Conservation (phyloP, 2,113 vertebrate species). For the Cisticola juncidis region DNA sequence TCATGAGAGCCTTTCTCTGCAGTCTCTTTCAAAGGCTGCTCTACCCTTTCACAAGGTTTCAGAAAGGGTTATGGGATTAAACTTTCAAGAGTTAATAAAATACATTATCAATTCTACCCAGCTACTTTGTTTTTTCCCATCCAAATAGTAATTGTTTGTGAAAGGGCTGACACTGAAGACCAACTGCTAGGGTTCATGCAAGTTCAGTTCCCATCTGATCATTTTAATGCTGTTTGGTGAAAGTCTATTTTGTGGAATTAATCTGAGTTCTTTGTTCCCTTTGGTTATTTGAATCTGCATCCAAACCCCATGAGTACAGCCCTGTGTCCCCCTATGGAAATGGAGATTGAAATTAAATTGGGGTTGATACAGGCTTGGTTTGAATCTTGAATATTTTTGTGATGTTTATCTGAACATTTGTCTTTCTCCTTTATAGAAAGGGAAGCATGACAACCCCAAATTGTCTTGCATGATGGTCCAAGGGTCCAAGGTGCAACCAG, state of each 20-base stretch:
- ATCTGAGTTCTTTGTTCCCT: conserved; percentile 10
- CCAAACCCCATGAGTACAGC: background rate
- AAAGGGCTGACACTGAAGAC: conserved; percentile 22
- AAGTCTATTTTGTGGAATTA: conserved; percentile 24
- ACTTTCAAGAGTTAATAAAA: conserved; percentile 28
- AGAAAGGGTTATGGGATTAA: conserved; percentile 13
- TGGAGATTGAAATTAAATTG: background rate
- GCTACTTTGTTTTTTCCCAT: background rate
- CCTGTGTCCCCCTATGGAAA: background rate
- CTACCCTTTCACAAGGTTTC: background rate
- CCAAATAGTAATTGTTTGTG: conserved; percentile 9
- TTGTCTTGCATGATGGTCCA: background rate
- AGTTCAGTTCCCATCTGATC: conserved; percentile 40
- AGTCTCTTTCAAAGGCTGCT: background rate
- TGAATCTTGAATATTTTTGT: background rate
- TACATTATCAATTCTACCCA: conserved; percentile 1
- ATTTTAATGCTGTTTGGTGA: conserved; percentile 22
- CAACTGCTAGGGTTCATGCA: conserved; percentile 10
- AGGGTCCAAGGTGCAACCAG: background rate
- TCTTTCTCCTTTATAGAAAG: background rate
- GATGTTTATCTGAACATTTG: background rate
- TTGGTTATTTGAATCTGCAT: background rate
- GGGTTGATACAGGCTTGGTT: background rate
- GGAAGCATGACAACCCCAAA: background rate
- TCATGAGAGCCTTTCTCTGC: background rate